Base-by-base conservation (phyloP, 2,888 invertebrate genomes). In the Tromatobia lineatoria region DNA sequence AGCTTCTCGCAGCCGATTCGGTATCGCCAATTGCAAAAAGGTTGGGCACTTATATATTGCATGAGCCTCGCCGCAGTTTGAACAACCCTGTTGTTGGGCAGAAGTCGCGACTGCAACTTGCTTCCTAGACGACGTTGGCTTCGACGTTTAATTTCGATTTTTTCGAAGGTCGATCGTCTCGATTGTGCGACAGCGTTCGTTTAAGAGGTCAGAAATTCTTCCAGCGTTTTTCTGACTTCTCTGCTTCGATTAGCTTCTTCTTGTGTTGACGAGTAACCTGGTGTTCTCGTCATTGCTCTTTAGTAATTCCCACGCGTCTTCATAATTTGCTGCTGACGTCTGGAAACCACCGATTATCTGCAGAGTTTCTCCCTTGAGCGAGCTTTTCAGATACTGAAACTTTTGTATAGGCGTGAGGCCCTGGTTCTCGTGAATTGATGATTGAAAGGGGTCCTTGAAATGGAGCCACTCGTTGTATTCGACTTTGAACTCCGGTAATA, bases 371-470 rank as follows among this genome's bases (percentile, higher is more conserved):
- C 25, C 78, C 20, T 64, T 80, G 18, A 89, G 74, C 20, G 86
- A 67, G 47, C 81, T 78, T 64, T 80, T 83, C 52, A 89, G 66
- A 73, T 88, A 89, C 23, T 86, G 80, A 73, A 87, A 87, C 59
- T 88, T 88, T 64, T 89, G 86, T 23, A 88, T 76, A 29, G 67
- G 57, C 7, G 84, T 79, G 13, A 88, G 66, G 11, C 50, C 50
- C 7, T 66, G 64, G 70, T 88, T 88, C 3, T 84, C 79, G 73
- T 88, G 87, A 61, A 89, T 88, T n/a, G 85, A 71, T 2, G 87
- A 73, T 23, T 81, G 79, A 61, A 86, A 88, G 0, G 85, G 75
- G 52, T 89, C 87, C 20, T 86, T 82, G 50, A 82, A 88, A 34
- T 75, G 52, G 4, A 86, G 79, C 88, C 87, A 88, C 13, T 85